These are phyloP conservation scores for Saccostrea cuccullata DNA, from an alignment of 1,140 invertebrate species.

Conservation along the genomic window DNA sequence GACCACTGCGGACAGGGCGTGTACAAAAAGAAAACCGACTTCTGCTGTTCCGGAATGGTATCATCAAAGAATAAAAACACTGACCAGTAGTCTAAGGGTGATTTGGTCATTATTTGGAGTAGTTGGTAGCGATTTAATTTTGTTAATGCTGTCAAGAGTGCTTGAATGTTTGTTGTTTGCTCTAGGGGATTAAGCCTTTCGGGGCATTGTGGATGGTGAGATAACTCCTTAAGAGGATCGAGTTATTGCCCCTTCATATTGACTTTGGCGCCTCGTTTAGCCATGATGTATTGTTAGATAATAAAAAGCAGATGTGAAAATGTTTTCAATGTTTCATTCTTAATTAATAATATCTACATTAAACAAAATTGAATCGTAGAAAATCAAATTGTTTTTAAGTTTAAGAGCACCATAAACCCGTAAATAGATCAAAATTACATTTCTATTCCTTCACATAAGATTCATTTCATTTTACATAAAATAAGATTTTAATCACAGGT, in stretches of 20 bases:
- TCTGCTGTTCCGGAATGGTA: conserved; percentile 32
- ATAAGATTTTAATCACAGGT: background rate
- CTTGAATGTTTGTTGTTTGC: conserved; percentile 34
- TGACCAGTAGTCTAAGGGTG: background rate
- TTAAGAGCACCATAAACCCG: too few species aligned
- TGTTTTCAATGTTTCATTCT: background rate
- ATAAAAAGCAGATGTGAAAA: background rate
- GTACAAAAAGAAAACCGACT: conserved; percentile 18
- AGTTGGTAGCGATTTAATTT: conserved; percentile 31
- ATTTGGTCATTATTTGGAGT: conserved; percentile 17
- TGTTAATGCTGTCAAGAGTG: conserved; percentile 20
- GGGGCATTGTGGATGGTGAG: background rate
- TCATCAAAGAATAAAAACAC: conserved; percentile 5
- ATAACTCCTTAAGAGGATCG: conserved; percentile 35
- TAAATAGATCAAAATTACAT: background rate
- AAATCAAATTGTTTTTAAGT: too few species aligned
- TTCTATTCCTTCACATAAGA: background rate
- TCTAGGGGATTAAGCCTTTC: background rate
- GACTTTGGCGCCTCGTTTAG: conserved; percentile 3
- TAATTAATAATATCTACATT: background rate
- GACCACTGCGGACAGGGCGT: conserved; percentile 31
- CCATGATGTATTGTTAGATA: background rate
- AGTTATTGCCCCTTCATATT: conserved; percentile 26
- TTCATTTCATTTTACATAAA: background rate
- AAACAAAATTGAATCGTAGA: too few species aligned